Percentiles rank a stretch among this genome's conserved stretches.
Conservation (phyloP, 2,888 invertebrate species). For the Drosophila monieri region DNA sequence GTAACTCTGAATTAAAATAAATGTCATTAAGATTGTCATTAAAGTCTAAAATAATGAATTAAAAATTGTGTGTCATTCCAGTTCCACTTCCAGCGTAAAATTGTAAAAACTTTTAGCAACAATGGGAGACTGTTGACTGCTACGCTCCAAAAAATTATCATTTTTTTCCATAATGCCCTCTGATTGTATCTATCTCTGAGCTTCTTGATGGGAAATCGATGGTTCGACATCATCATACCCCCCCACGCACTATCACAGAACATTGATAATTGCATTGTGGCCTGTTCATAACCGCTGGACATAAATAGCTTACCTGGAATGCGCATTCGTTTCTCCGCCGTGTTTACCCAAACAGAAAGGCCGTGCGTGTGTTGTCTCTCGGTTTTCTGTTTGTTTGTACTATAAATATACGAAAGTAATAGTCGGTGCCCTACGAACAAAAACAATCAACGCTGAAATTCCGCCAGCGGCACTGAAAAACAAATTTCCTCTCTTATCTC, state of each 20-base stretch:
- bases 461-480: slow-evolving; percentile 40
- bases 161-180: no score
- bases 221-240: background rate
- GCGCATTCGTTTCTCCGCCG: background rate
- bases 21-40: background rate
- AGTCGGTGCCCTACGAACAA: slow-evolving; percentile 18
- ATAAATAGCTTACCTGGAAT: slow-evolving; percentile 21
- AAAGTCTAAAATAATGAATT: no score
- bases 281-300: slow-evolving; percentile 10
- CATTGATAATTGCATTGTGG: slow-evolving; percentile 6
- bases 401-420: slow-evolving; percentile 33
- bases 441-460: slow-evolving; percentile 34
- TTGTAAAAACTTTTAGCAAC: background rate
- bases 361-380: background rate
- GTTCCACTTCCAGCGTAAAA: background rate
- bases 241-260: background rate
- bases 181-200: no score
- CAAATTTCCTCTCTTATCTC: slow-evolving; percentile 63
- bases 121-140: background rate
- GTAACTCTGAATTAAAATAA: background rate
- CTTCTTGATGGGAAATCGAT: background rate
- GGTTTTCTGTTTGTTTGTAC: slow-evolving; percentile 25
- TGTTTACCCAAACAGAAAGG: slow-evolving; percentile 27
- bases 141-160: no score
- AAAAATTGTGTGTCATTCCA: no score